Base-by-base conservation (phyloP, 1,140 invertebrate species). In the Galendromus occidentalis region DNA sequence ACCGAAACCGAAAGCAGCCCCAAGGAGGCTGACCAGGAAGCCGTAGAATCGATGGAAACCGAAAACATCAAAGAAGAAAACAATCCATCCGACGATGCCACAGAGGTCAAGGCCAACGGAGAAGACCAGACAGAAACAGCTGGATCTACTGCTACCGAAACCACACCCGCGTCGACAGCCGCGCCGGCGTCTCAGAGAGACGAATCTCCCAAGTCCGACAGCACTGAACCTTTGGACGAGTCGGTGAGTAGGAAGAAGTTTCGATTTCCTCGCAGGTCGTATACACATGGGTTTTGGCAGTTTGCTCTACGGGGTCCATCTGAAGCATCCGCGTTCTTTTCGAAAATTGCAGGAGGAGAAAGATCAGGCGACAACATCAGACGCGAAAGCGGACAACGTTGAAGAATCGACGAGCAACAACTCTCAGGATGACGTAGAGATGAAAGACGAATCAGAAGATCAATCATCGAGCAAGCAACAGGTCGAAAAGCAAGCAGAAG, bases 1-100 rank as follows among this genome's bases (percentile, higher is more conserved):
- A 28, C 72, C 81, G 44, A 82, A 59, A 79, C 82, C 66, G 80
- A 80, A 69, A 75, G 79, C 1, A 78, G 75, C 2, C 71, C 72
- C 20, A 76, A 76, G 63, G 76, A 76, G 55, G 77, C 76, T 20
- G 44, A 67, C 20, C 67, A 67, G 41, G 63, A 68, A 29, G 9
- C 66, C 1, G 66, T n/a, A 66, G 44, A 68, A 30, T 66, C 64
- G 33, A 63, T 64, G 51, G 71, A 72, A 64, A 64, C 68, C 9
- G 66, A 64, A 25, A 67, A 71, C 14, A 67, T 71, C 66, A 71
- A 73, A 25, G 68, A 68, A 42, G 68, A 68, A 69, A 66, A 65
- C 42, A 68, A 69, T 22, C 68, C 72, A 59, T 42, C 33, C 7
- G 44, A 68, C 42, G 64, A 69, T 17, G 12, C 42, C 7, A 30